Base-by-base conservation (phyloP, 2,797 vertebrate genomes). In the Synanceia verrucosa region DNA sequence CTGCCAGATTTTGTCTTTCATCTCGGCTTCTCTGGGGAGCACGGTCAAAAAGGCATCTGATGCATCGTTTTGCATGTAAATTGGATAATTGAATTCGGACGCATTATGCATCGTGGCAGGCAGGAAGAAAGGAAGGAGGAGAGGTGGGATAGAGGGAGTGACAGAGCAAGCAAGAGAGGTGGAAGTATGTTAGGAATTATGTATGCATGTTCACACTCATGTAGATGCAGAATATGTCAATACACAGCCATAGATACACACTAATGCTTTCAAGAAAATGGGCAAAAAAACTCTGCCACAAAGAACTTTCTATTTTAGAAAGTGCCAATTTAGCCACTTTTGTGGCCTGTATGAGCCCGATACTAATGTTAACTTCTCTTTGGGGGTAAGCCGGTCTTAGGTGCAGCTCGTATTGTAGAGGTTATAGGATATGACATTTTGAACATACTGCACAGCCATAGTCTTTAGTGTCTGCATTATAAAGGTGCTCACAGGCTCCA, bases 41-140 rank as follows among this genome's bases (percentile, higher is more conserved):
- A 11, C n/a, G 3, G 66, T 56, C 69, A 78, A 81, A 79, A 83
- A 86, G 60, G 56, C 79, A 58, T 77, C 65, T 18, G 71, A 83
- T 81, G 88, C 74, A 67, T 85, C 64, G 48, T 73, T 90, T 87
- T 89, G 82, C 83, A 91, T 93, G 85, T 80, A 88, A 88, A 91
- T 90, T 83, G 83, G 81, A 88, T 92, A 91, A 93, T 90, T 89
- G 86, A 78, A 84, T 89, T 88, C 58, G 65, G 81, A 77, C 24
- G 8, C 70, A 33, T 68, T 77, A 82, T 64, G 83, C 78, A 44
- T 3, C n/a, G 26, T 47, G 69, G 71, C 70, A 70, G 64, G n/a
- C 11, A 52, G 31, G 18, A 50, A 64, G 47, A 37, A 28, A 24
- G 10, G 11, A 14, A 13, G 39, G 19, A 29, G 0, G 11, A 19